Percentiles rank a stretch among this genome's conserved stretches.
phyloP scores from a whole-genome alignment of 2,797 vertebrate species.

The Acanthis flammea region DNA sequence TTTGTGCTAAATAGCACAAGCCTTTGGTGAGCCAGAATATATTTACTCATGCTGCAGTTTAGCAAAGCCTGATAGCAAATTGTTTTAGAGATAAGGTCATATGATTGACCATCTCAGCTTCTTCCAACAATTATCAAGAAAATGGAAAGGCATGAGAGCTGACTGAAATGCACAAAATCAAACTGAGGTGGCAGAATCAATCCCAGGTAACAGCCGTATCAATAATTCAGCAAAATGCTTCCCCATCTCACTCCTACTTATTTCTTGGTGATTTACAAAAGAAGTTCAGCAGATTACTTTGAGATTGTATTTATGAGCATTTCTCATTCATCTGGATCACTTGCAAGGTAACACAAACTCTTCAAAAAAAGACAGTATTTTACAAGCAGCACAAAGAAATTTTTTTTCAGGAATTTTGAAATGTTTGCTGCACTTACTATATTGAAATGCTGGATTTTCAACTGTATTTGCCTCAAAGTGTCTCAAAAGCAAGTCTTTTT shows the following conservation, averaged over 20 bases:
- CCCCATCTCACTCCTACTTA: not conserved
- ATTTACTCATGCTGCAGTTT: not conserved
- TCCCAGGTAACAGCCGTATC: not conserved
- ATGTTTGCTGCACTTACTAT: not conserved
- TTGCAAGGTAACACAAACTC: not conserved
- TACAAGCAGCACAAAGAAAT: not conserved
- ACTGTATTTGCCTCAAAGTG: not conserved
- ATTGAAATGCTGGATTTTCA: not conserved
- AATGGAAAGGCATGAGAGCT: not conserved
- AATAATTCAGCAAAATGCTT: not conserved
- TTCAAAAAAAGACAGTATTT: not conserved
- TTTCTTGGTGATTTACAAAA: not conserved
- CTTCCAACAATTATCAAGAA: not conserved
- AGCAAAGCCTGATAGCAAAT: not conserved
- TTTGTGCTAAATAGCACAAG: not conserved
- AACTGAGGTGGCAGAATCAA: not conserved
- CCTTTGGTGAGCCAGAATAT: not conserved
- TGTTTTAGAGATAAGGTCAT: not conserved
- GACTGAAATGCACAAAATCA: not conserved
- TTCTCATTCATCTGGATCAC: not conserved
- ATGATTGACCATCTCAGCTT: not conserved
- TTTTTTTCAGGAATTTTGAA: not conserved
- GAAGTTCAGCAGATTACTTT: not conserved
- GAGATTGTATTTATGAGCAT: not conserved
- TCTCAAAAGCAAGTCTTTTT: not conserved